A percentile compares a stretch with the other conserved stretches of the same genome.
Conservation (phyloP, 1,140 invertebrate genomes). For the Arctopsyche grandis region DNA sequence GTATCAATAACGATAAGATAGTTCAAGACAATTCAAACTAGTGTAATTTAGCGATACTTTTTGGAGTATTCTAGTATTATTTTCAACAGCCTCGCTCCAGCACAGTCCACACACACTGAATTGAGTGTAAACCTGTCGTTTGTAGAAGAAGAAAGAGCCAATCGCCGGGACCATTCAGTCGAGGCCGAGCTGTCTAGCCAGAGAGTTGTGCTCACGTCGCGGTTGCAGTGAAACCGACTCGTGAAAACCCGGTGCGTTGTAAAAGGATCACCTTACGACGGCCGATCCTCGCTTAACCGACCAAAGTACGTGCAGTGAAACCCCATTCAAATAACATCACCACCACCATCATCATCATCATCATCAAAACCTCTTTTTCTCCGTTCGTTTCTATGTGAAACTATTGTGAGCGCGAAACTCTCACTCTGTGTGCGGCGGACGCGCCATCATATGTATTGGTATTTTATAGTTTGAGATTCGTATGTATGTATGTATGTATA, state of each 20-base stretch:
- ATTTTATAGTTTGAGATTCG: too few relatives aligned
- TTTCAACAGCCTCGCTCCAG: too few relatives aligned
- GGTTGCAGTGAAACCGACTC: background rate
- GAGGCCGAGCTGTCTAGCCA: constrained; percentile 27
- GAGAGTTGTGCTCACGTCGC: background rate
- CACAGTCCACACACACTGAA: background rate
- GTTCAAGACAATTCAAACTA: too few relatives aligned
- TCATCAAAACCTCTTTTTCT: constrained; percentile 6
- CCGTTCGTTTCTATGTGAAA: constrained; percentile 31
- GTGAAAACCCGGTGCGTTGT: background rate
- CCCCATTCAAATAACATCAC: background rate
- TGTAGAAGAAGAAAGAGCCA: constrained; percentile 33
- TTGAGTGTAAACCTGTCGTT: constrained; percentile 19
- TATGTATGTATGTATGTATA: too few relatives aligned
- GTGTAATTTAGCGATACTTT: too few relatives aligned
- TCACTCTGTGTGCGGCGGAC: constrained; percentile 34
- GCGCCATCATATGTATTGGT: background rate
- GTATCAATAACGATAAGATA: too few relatives aligned
- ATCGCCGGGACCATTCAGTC: constrained; percentile 41
- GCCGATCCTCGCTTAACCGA: background rate
- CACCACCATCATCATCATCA: background rate
- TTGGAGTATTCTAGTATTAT: too few relatives aligned
- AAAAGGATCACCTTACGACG: background rate
- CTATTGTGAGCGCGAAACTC: constrained; percentile 44
- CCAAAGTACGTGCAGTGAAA: constrained; percentile 11